Base-by-base conservation (phyloP, 1,140 invertebrate genomes). In the Zaprionus ghesquierei region DNA sequence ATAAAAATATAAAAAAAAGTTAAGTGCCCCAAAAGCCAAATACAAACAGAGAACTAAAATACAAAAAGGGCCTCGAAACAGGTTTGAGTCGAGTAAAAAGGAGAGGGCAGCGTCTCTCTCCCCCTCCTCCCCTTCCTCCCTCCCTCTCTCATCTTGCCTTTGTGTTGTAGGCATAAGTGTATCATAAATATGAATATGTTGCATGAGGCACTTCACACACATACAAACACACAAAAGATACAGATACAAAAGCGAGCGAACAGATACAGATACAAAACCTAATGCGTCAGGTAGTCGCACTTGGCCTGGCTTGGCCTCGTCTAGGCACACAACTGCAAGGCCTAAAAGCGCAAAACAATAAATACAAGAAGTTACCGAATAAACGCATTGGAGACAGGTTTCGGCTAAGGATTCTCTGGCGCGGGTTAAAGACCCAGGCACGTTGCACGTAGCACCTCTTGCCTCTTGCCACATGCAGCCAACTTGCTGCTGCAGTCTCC, bases 1-100 rank as follows among this genome's bases (percentile, higher is more conserved):
- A 84, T 84, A 81, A 86, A 85, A 86, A 81, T 84, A 77, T 70
- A 81, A 84, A 85, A 81, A 86, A 85, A 86, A 81, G 75, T 87
- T 87, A 86, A 87, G 81, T 86, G 81, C 75, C 82, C 80, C 72
- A 60, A 72, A 66, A 69, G 58, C 65, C 65, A 61, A 69, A 61
- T 55, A 53, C 56, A 61, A 72, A 50, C 29, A 69, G 23, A 61
- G 58, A 62, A 44, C 33, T 13, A 35, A 59, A 46, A 62, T 18
- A 38, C n/a, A 54, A 41, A 80, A 86, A 80, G 55, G 55, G 54
- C 62, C 79, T 56, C 49, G 51, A 86, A 86, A 77, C 81, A 86
- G 78, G 82, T 85, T 85, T 59, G 80, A 71, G 22, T 0, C 56
- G 38, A 41, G 6, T 6, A 38, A n/a, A 53, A 51, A 59, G 54